Percentiles rank a stretch among this genome's conserved stretches.
These are phyloP conservation scores for Pipistrellus kuhlii DNA, from an alignment of 2,797 vertebrate species.

Conservation along the genomic window DNA sequence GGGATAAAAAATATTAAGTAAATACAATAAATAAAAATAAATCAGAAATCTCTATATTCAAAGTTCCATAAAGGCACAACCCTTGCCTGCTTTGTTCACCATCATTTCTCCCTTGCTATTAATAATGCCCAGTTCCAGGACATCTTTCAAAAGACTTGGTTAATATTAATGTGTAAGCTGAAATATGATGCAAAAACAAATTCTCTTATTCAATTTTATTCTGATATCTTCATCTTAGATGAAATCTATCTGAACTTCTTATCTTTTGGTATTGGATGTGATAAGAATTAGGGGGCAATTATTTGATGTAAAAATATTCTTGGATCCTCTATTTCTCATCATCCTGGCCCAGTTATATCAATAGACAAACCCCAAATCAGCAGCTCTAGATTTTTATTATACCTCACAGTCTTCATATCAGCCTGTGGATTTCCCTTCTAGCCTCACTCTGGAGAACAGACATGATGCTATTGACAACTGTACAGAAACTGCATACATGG, in stretches of 20 bases:
- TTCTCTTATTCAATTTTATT: background rate
- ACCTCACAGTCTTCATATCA: background rate
- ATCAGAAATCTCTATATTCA: background rate
- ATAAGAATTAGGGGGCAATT: background rate
- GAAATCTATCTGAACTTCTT: background rate
- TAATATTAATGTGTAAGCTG: background rate
- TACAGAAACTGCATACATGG: accelerated
- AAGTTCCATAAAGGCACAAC: background rate
- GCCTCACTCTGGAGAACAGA: background rate
- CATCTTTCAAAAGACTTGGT: background rate
- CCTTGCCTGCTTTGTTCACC: background rate
- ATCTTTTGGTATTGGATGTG: background rate
- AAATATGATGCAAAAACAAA: background rate
- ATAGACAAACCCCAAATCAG: background rate
- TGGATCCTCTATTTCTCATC: background rate
- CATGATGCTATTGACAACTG: background rate
- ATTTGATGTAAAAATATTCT: background rate
- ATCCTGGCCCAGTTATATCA: background rate
- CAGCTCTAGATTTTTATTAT: background rate
- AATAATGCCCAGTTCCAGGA: background rate
- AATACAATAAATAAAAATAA: background rate
- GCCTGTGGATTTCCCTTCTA: background rate
- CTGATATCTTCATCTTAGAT: background rate
- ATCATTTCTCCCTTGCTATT: background rate
- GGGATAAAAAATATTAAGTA: background rate